A percentile compares a stretch with the other conserved stretches of the same genome.
phyloP scores from a whole-genome alignment of 2,797 vertebrate genomes.

The Melanotaenia nigrans region DNA sequence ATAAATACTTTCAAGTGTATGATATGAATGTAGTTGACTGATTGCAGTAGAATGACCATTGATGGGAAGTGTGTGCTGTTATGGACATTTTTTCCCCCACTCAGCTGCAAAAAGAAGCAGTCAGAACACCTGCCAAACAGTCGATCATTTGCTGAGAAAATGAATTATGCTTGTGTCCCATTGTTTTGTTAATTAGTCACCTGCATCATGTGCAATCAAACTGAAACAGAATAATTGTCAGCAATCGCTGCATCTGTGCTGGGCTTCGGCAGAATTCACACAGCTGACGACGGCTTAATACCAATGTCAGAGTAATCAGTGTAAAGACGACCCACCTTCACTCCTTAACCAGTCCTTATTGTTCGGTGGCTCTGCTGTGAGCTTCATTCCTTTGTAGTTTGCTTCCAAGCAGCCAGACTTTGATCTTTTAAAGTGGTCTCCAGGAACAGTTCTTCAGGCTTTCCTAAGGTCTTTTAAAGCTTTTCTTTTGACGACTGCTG shows the following conservation, averaged over 20 bases:
- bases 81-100: slow-evolving; percentile 10
- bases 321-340: slow-evolving; percentile 2
- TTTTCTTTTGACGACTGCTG: background rate
- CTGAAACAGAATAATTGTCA: slow-evolving; percentile 61
- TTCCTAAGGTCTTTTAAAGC: background rate
- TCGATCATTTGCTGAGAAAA: slow-evolving; percentile 43
- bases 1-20: background rate
- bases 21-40: background rate
- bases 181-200: slow-evolving; percentile 65
- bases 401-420: background rate
- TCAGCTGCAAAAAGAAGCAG: slow-evolving; percentile 23
- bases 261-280: slow-evolving; percentile 16
- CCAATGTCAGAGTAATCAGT: slow-evolving; percentile 17
- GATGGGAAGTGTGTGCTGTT: background rate
- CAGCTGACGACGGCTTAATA: slow-evolving; percentile 31
- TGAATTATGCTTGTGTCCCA: slow-evolving; percentile 49
- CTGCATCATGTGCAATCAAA: slow-evolving; percentile 65
- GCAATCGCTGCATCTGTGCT: slow-evolving; percentile 53
- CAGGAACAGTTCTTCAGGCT: background rate
- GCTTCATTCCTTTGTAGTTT: background rate
- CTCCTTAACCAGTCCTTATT: background rate
- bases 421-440: background rate
- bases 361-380: too few relatives aligned
- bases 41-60: background rate
- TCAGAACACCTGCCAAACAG: slow-evolving; percentile 50